A percentile compares a stretch with the other conserved stretches of the same genome.
These are phyloP conservation scores for Gila robusta DNA, from an alignment of 2,797 vertebrate genomes.

Conservation along the genomic window DNA sequence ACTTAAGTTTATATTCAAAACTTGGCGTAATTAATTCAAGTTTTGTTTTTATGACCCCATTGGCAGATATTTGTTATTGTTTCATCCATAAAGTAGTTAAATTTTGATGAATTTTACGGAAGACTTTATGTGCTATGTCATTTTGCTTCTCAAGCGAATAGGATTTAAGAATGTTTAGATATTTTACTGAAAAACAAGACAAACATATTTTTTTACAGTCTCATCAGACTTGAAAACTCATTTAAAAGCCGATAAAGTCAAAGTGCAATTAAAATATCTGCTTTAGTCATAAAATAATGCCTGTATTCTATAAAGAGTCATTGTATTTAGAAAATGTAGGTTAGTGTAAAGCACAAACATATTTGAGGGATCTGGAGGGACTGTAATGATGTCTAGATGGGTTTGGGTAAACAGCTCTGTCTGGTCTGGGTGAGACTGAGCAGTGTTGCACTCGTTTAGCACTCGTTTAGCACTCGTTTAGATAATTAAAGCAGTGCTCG, in stretches of 20 bases:
- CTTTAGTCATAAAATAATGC: neutral
- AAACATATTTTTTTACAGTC: neutral
- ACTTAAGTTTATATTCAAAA: neutral
- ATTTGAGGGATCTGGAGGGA: constrained; percentile 27
- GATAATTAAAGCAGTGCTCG: constrained; percentile 63
- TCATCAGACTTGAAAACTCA: neutral
- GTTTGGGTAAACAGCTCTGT: constrained; percentile 65
- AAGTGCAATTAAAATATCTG: neutral
- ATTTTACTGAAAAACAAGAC: neutral
- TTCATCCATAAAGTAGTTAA: neutral
- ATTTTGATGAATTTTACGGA: neutral
- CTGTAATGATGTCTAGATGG: constrained; percentile 62
- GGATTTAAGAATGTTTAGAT: neutral
- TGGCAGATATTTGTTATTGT: neutral
- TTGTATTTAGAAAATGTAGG: neutral
- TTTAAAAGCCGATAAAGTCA: neutral
- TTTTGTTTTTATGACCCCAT: neutral
- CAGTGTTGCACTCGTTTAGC: constrained; percentile 53
- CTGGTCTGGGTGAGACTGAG: constrained; percentile 58
- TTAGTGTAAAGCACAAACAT: constrained; percentile 4
- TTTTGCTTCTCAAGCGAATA: neutral
- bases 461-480: constrained; percentile 58
- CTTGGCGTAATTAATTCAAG: too few species aligned
- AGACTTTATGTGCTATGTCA: neutral
- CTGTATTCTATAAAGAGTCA: neutral